Evolutionary conservation across 2,888 invertebrate species (phyloP).

Genomic region (Antitype chi): DNA sequence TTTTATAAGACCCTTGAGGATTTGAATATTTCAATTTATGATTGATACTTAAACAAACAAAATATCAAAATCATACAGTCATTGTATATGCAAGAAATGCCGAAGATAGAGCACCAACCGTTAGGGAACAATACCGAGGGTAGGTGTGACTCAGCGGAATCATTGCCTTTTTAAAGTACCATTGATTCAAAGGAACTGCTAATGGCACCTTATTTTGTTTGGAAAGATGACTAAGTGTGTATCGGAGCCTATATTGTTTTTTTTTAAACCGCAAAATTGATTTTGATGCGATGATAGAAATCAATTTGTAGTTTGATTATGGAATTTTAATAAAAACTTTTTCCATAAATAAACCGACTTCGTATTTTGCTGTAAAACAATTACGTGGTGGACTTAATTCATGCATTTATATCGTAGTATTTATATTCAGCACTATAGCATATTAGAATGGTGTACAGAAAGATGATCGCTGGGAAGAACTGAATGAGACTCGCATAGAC

Average conservation of each 20-base stretch:
- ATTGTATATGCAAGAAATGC: conserved; percentile 68
- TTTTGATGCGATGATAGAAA: conserved; percentile 43
- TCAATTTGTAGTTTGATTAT: conserved; percentile 44
- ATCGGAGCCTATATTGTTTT: conserved; percentile 25
- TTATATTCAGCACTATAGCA: neutral
- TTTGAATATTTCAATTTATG: conserved; percentile 25
- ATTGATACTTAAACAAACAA: conserved; percentile 60
- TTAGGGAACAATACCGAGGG: conserved; percentile 80
- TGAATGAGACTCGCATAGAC: too few species aligned
- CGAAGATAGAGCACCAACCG: conserved; percentile 78
- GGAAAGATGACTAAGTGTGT: conserved; percentile 81
- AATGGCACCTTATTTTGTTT: conserved; percentile 86
- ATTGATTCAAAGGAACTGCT: conserved; percentile 85
- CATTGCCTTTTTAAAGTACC: conserved; percentile 83
- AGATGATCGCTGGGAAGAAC: too few species aligned
- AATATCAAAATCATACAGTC: conserved; percentile 72
- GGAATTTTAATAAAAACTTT: too few species aligned
- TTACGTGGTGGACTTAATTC: neutral
- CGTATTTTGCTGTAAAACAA: too few species aligned
- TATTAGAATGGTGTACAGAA: too few species aligned
- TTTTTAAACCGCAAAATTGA: conserved; percentile 52
- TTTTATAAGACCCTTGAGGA: conserved; percentile 1
- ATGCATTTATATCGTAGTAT: neutral
- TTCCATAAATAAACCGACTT: too few species aligned
- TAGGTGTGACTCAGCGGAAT: conserved; percentile 86